Conservation (phyloP, 1,140 invertebrate genomes). For the Antheraea pernyi region DNA sequence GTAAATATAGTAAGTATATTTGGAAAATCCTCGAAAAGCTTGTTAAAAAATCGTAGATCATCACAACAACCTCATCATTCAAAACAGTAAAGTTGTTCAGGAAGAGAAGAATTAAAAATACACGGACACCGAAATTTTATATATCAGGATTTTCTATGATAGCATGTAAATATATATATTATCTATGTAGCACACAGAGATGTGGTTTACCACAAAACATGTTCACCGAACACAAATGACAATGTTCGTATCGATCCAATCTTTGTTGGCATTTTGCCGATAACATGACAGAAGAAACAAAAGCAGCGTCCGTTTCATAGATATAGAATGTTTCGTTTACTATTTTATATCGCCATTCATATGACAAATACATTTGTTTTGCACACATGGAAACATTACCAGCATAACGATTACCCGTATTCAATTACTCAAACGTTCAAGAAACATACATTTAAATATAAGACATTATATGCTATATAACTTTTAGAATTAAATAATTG, state of each 20-base stretch:
- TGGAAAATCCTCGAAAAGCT: too few relatives aligned
- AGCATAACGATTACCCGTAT: too few relatives aligned
- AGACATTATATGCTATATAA: too few relatives aligned
- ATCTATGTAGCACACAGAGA: neutral
- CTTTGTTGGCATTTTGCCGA: conserved; percentile 8
- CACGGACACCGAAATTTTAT: neutral
- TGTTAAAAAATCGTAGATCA: too few relatives aligned
- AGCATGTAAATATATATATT: neutral
- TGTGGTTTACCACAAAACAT: neutral
- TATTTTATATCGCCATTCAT: neutral
- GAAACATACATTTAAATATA: too few relatives aligned
- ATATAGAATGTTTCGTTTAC: neutral
- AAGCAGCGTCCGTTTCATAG: neutral
- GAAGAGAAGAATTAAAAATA: too few relatives aligned
- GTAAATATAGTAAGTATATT: too few relatives aligned
- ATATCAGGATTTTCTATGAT: neutral
- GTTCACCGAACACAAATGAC: conserved; percentile 6
- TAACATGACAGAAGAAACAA: conserved; percentile 8
- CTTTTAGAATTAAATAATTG: too few relatives aligned
- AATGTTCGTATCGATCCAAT: conserved; percentile 6
- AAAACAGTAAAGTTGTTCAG: too few relatives aligned
- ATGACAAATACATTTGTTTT: neutral
- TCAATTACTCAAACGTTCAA: too few relatives aligned
- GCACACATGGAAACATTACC: neutral
- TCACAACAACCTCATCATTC: too few relatives aligned